phyloP scores from a whole-genome alignment of 2,113 vertebrate species.

The Toxostoma redivivum region DNA sequence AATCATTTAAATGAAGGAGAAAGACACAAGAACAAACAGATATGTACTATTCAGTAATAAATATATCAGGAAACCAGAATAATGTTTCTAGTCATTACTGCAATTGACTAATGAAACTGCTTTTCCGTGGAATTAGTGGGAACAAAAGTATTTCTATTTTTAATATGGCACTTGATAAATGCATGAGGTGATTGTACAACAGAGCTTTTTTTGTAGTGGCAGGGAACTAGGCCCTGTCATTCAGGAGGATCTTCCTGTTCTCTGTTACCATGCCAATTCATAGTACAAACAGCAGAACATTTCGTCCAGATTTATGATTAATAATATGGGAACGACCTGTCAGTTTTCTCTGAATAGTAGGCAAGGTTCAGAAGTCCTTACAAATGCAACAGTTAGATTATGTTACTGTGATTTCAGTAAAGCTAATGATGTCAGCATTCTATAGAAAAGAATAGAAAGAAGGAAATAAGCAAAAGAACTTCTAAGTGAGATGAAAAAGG shows the following conservation, averaged over 20 bases:
- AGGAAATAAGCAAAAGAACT: not conserved
- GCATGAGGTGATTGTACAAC: not conserved
- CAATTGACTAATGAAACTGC: not conserved
- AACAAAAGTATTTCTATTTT: conserved; percentile 3
- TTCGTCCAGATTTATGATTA: not conserved
- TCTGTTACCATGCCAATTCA: not conserved
- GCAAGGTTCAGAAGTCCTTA: not conserved
- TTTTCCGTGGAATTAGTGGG: not conserved
- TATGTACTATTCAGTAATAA: not conserved
- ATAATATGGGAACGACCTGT: not conserved
- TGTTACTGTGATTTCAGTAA: not conserved
- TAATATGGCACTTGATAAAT: not conserved
- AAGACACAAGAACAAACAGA: not conserved
- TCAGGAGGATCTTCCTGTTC: not conserved
- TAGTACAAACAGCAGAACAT: not conserved
- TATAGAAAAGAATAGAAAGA: not conserved
- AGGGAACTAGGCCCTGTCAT: not conserved
- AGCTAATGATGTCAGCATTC: not conserved
- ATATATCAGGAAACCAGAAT: not conserved
- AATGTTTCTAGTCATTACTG: not conserved
- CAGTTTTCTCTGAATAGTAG: not conserved
- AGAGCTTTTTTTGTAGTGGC: not conserved
- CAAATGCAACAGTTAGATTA: not conserved
- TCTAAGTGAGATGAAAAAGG: not conserved
- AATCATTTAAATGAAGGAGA: not conserved